These are phyloP conservation scores for Sisor rabdophorus DNA, from an alignment of 2,113 vertebrate genomes.

Conservation along the genomic window DNA sequence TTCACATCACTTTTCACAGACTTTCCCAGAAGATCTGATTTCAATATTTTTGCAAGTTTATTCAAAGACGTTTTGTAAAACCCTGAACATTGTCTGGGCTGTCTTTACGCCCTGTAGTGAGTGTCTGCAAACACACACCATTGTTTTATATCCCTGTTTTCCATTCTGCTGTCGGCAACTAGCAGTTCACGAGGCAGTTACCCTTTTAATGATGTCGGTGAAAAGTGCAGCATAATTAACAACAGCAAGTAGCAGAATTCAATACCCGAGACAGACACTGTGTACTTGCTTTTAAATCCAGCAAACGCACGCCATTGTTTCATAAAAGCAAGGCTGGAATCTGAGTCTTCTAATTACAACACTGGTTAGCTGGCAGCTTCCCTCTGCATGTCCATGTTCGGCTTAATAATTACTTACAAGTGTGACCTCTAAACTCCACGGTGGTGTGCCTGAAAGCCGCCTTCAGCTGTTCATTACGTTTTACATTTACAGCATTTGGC, in stretches of 20 bases:
- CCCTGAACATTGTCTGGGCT: not conserved
- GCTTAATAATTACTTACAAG: conserved; percentile 39
- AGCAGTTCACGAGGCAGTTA: conserved; percentile 27
- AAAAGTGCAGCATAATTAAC: conserved; percentile 40
- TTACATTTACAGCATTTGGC: too few species aligned
- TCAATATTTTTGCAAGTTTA: conserved; percentile 12
- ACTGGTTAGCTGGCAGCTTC: conserved; percentile 25
- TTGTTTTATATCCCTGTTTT: conserved; percentile 9
- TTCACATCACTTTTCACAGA: not conserved
- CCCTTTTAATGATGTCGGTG: conserved; percentile 25
- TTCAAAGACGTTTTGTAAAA: conserved; percentile 8
- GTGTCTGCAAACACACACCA: not conserved
- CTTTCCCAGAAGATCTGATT: not conserved
- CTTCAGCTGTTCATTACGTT: too few species aligned
- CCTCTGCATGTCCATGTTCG: not conserved
- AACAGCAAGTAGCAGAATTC: conserved; percentile 21
- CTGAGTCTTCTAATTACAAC: not conserved
- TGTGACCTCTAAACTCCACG: conserved; percentile 27
- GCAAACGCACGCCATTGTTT: not conserved
- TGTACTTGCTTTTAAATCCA: not conserved
- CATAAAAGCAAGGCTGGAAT: conserved; percentile 8
- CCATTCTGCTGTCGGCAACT: conserved; percentile 35
- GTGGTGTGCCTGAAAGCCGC: not conserved
- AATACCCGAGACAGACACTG: conserved; percentile 14
- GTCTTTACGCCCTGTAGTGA: conserved; percentile 15